Conservation (phyloP, 2,888 invertebrate species). For the Drosophila lutescens region DNA sequence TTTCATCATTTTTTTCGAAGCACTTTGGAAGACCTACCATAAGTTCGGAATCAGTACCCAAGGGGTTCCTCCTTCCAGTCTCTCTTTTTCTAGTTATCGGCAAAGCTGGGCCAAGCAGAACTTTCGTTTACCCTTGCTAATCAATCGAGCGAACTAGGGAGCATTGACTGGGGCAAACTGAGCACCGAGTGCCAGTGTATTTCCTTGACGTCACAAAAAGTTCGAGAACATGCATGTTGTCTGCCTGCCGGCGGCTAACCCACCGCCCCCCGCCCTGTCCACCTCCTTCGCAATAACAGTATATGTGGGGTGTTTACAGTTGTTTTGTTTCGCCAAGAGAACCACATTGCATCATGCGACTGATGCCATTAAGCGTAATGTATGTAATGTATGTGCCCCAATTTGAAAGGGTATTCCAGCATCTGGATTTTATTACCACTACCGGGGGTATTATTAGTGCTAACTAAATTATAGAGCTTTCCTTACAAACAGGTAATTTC, state of each 20-base stretch:
- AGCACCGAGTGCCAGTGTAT: conserved; percentile 15
- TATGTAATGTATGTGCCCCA: conserved; percentile 28
- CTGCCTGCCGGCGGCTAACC: conserved; percentile 20
- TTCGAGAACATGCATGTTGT: conserved; percentile 35
- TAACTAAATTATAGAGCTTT: neutral
- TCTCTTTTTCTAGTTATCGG: conserved; percentile 22
- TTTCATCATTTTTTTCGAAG: too few species aligned
- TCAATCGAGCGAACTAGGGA: conserved; percentile 30
- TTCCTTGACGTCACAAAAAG: conserved; percentile 34
- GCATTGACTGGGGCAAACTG: conserved; percentile 29
- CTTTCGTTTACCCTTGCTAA: conserved; percentile 29
- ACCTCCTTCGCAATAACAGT: neutral
- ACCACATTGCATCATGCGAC: conserved; percentile 32
- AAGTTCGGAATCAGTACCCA: neutral
- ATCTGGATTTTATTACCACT: conserved; percentile 1
- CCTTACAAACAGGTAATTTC: too few species aligned
- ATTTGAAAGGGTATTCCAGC: conserved; percentile 29
- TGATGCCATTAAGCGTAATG: conserved; percentile 16
- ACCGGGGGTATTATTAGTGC: neutral
- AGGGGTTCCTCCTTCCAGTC: conserved; percentile 1
- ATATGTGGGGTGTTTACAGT: conserved; percentile 30
- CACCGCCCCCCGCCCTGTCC: neutral
- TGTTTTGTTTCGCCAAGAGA: conserved; percentile 29
- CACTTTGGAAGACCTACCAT: neutral
- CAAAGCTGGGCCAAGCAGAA: conserved; percentile 7